Percentiles rank a stretch among this genome's conserved stretches.
Conservation (phyloP, 2,113 vertebrate genomes). For the Tricholaema leucomelas region DNA sequence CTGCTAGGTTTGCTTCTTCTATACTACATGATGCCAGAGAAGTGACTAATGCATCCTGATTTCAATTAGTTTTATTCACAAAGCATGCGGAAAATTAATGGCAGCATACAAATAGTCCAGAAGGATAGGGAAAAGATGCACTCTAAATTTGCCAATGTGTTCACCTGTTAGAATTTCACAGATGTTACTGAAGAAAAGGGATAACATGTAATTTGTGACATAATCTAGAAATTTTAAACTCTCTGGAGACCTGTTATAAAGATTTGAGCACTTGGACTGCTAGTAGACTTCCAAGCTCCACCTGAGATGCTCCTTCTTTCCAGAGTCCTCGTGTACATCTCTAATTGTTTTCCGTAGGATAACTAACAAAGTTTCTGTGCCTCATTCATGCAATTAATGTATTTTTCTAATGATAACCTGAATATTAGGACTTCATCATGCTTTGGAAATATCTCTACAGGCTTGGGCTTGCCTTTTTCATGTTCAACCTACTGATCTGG, state of each 20-base stretch:
- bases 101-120: not conserved
- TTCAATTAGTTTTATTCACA: slow-evolving; percentile 1
- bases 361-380: not conserved
- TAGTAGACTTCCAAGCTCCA: not conserved
- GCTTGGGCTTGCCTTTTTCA: not conserved
- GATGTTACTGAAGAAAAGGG: not conserved
- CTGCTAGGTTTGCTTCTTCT: not conserved
- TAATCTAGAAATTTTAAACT: slow-evolving; percentile 12
- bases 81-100: not conserved
- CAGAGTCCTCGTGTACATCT: not conserved
- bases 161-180: slow-evolving; percentile 19
- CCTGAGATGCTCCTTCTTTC: not conserved
- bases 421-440: not conserved
- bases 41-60: slow-evolving; percentile 20
- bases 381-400: not conserved
- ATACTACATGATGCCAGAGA: not conserved
- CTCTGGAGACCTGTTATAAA: not conserved
- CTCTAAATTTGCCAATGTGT: not conserved
- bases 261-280: not conserved
- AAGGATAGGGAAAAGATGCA: not conserved
- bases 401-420: not conserved
- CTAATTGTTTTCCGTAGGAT: not conserved
- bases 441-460: not conserved
- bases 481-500: not conserved
- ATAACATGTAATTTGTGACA: not conserved